Evolutionary conservation across 2,797 vertebrate genomes (phyloP).

Genomic region (Cryptoprocta ferox): DNA sequence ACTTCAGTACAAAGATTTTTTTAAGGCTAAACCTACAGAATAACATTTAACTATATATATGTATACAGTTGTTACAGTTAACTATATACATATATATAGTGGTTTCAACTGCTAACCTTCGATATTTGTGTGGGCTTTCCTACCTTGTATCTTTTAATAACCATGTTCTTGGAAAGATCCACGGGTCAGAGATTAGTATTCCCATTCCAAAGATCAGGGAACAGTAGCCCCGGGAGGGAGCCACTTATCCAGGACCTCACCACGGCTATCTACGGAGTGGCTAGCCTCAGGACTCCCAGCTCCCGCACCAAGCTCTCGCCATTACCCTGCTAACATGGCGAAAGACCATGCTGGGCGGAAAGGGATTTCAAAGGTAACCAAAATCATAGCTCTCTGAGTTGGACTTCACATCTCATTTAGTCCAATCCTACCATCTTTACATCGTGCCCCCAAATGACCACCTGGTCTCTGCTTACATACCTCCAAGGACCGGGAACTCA

Average conservation of each 20-base stretch:
- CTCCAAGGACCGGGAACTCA: background rate
- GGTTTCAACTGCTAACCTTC: background rate
- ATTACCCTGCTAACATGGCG: background rate
- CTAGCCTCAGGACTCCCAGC: background rate
- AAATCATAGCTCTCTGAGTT: background rate
- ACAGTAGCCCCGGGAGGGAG: background rate
- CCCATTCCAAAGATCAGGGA: background rate
- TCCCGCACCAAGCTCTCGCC: background rate
- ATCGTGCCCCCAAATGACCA: background rate
- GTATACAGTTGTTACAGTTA: too few relatives aligned
- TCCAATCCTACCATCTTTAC: background rate
- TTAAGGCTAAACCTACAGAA: background rate
- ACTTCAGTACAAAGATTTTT: background rate
- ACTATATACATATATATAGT: background rate
- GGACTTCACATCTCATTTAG: background rate
- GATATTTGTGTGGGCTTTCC: background rate
- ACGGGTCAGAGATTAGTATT: background rate
- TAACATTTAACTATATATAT: background rate
- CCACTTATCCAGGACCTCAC: background rate
- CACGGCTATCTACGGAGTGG: too few relatives aligned
- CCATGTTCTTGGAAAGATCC: background rate
- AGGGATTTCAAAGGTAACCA: background rate
- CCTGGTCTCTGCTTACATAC: background rate
- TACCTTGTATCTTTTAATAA: background rate
- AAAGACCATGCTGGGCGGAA: background rate